Evolutionary conservation across 2,888 invertebrate genomes (phyloP).

Genomic region (Stenotaenia linearis): DNA sequence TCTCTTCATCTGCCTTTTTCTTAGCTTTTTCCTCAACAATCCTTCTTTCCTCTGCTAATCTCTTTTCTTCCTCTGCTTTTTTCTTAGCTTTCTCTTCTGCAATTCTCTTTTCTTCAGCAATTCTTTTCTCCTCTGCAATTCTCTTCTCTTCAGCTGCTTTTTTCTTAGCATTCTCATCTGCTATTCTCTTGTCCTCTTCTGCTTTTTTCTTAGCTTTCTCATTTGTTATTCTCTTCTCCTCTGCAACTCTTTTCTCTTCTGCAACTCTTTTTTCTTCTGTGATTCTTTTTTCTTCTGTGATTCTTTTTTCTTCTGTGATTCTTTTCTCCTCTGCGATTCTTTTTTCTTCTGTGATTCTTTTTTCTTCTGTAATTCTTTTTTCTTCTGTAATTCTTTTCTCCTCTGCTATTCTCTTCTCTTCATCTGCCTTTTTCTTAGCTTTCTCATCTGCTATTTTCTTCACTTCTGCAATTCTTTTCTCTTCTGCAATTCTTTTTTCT

Average conservation of each 20-base stretch:
- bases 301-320: neutral
- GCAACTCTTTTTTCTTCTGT: neutral
- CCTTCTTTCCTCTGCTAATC: neutral
- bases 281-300: constrained; percentile 27
- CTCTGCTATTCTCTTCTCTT: neutral
- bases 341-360: neutral
- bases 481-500: neutral
- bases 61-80: neutral
- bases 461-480: neutral
- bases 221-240: constrained; percentile 29
- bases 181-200: constrained; percentile 24
- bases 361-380: neutral
- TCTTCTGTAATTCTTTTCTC: neutral
- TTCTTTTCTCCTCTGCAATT: neutral
- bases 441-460: no score
- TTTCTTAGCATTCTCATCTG: constrained; percentile 34
- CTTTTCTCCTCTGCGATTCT: neutral
- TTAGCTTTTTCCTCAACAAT: neutral
- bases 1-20: neutral
- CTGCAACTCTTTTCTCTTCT: constrained; percentile 30
- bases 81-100: neutral
- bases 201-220: neutral
- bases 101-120: no score
- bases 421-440: neutral
- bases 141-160: neutral